A percentile compares a stretch with the other conserved stretches of the same genome.
Conservation (phyloP, 53 echinoderm and acorn worm species). For the Henricia sp. region DNA sequence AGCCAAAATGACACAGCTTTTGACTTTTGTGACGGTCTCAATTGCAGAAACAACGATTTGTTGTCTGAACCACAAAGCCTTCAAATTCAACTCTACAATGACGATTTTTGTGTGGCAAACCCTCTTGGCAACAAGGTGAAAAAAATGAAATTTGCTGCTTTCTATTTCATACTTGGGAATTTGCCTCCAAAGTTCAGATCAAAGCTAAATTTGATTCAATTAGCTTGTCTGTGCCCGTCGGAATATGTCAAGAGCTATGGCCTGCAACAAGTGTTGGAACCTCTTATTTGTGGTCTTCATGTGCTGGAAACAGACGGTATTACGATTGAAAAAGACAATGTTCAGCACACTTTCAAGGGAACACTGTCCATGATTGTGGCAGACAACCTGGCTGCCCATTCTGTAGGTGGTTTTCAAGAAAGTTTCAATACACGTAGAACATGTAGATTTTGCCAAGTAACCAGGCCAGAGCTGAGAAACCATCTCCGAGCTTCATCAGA, state of each 20-base stretch:
- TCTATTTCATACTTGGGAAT: constrained; percentile 35
- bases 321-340: constrained; percentile 17
- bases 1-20: not conserved
- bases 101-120: constrained; percentile 1
- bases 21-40: constrained; percentile 28
- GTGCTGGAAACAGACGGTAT: constrained; percentile 41
- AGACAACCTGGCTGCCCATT: constrained; percentile 32
- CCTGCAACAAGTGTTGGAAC: not conserved
- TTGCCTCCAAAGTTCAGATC: constrained; percentile 32
- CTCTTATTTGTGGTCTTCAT: constrained; percentile 18
- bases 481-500: not conserved
- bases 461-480: constrained; percentile 6
- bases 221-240: constrained; percentile 17
- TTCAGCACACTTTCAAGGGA: constrained; percentile 45
- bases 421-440: constrained; percentile 21
- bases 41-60: not conserved
- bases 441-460: constrained; percentile 40
- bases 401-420: constrained; percentile 42
- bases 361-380: constrained; percentile 49
- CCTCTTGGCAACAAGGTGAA: constrained; percentile 27
- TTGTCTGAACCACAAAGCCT: constrained; percentile 16
- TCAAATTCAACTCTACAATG: constrained; percentile 20
- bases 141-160: constrained; percentile 32
- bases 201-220: constrained; percentile 40
- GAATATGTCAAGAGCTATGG: constrained; percentile 19